Evolutionary conservation across 2,797 vertebrate species (phyloP), one percentile per base, ranked within the genome.

Genomic region (Crypturellus tataupa): DNA sequence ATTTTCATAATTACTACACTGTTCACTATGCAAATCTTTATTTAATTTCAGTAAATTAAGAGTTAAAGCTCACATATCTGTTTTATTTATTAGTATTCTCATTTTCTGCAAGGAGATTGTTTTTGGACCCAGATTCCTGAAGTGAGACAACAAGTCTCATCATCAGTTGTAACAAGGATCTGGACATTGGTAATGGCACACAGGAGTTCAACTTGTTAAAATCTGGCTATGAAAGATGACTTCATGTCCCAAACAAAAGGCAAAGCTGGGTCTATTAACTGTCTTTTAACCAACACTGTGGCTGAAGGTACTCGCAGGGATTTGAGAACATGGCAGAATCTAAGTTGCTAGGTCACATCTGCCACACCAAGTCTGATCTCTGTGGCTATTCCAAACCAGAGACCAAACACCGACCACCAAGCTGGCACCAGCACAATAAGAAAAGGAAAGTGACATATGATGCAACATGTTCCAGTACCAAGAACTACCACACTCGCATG

Each of bases 21-120:
- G 5, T 7, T 7, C 35, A 10, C 46, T 12, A 6, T 0, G 5
- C 21, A 7, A 37, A 44, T 14, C 33, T 19, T 29, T 3, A 56
- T 70, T 3, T 4, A 68, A 5, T 46, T 2, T 15, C 53, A n/a
- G 47, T 12, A 10, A 42, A 55, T 47, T n/a, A 35, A 59, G 4
- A 27, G 7, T 5, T 18, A 20, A 15, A 31, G 33, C n/a, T 63
- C 70, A 71, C 59, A 19, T 53, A 20, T 11, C 7, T 46, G 42
- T 62, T 24, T 42, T 42, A 15, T 84, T 68, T 27, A 83, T 17
- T n/a, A 76, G 9, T 27, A 87, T 42, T 42, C 65, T 39, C 5
- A 20, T 65, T 75, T 83, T 84, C 68, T 40, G 10, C 39, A 18
- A 10, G 12, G 16, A 9, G 25, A 25, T 46, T 8, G 12, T 87